phyloP scores from a whole-genome alignment of 2,113 vertebrate species.

The Connochaetes taurinus region DNA sequence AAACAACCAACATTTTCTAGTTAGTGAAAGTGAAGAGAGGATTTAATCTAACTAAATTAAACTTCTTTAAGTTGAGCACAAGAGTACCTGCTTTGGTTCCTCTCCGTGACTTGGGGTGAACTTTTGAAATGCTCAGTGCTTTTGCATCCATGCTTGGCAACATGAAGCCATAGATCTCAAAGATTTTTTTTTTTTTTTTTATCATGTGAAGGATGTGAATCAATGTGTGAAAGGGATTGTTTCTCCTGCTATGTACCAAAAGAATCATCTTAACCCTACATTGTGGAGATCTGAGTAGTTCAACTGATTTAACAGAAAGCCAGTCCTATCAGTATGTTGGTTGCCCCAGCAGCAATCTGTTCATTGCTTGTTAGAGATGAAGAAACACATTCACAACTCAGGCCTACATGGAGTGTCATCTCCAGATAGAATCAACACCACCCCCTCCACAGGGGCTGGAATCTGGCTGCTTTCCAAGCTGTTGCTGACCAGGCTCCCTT shows the following conservation, averaged over 20 bases:
- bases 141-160: background rate
- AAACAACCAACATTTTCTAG: background rate
- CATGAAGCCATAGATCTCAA: background rate
- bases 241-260: background rate
- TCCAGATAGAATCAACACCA: slow-evolving; percentile 18
- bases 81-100: background rate
- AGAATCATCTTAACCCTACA: background rate
- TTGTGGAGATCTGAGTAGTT: background rate
- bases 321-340: background rate
- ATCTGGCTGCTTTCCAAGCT: slow-evolving; percentile 14
- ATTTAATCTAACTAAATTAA: background rate
- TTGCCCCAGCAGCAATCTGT: background rate
- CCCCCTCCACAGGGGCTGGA: background rate
- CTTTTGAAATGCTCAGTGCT: background rate
- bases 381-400: background rate
- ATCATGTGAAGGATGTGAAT: background rate
- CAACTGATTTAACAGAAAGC: background rate
- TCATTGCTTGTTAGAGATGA: background rate
- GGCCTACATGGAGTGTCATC: background rate
- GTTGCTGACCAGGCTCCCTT: background rate
- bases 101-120: background rate
- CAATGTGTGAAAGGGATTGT: too few relatives aligned
- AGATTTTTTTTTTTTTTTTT: background rate
- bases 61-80: background rate
- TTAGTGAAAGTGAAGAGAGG: background rate